Evolutionary conservation across 2,888 invertebrate genomes (phyloP), one percentile per base, ranked within the genome.

Genomic region (Pantelozetes paolii): DNA sequence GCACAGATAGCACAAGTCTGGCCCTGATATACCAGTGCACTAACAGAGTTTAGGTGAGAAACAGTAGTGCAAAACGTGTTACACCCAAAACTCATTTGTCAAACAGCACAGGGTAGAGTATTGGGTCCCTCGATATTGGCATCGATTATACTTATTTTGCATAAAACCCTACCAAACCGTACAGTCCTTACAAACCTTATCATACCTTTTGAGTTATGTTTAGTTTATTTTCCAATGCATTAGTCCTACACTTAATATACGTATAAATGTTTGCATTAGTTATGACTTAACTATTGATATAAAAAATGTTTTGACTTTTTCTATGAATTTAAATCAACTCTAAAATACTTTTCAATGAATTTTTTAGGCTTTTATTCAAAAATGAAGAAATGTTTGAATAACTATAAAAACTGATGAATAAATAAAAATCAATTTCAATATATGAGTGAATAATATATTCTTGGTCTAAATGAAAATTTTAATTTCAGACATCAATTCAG

Each of bases 21-120:
- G 26, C 45, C 26, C 54, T 26, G 23, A 54, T 6, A 54, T 54
- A 13, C 13, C 1, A 15, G 9, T 26, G 54, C 26, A 8, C 26
- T 48, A 9, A 9, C 23, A 54, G 6, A 23, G 30, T 67, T 67
- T 40, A 40, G 67, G 67, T 40, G 67, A 67, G 67, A 67, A 67
- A 67, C 67, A 67, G 67, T 67, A 67, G 67, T 67, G 67, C 40
- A 67, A 67, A 67, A 67, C 42, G 42, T 67, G 67, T 67, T 67
- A 67, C 67, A 67, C 67, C 67, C 67, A 67, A 67, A 67, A 67
- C 67, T 42, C 67, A 67, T 67, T 67, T 67, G 67, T 67, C 67
- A 67, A 42, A 36, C 62, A 18, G n/a, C n/a, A 20, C 50, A 3
- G n/a, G 6, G 30, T 5, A 11, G 20, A 26, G 20, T 1, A 2